phyloP scores from a whole-genome alignment of 2,113 vertebrate genomes.

The Grammomys dolichurus region DNA sequence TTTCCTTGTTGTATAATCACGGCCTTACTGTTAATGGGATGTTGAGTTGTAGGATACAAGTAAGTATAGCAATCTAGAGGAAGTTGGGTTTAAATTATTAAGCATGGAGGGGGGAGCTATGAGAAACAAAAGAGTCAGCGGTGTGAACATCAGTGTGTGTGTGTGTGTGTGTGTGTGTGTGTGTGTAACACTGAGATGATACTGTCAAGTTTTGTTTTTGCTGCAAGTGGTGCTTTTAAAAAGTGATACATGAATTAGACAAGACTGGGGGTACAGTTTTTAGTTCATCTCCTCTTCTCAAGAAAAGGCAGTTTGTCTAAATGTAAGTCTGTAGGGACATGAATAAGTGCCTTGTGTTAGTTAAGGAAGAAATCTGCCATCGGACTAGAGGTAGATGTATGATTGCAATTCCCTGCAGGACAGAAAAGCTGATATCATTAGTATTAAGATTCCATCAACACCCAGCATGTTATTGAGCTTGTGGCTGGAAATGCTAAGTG shows the following conservation, averaged over 20 bases:
- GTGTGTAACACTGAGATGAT: conserved; percentile 41
- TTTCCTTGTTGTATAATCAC: conserved; percentile 68
- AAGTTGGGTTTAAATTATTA: conserved; percentile 65
- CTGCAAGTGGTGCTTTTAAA: conserved; percentile 71
- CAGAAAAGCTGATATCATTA: conserved; percentile 77
- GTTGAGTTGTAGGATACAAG: background rate
- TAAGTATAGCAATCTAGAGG: conserved; percentile 28
- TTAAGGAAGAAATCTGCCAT: conserved; percentile 78
- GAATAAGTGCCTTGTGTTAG: conserved; percentile 71
- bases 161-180: background rate
- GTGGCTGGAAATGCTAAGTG: conserved; percentile 77
- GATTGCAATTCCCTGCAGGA: conserved; percentile 79
- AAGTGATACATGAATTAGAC: conserved; percentile 71
- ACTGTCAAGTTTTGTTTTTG: conserved; percentile 66
- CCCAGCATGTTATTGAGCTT: conserved; percentile 74
- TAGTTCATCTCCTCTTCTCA: conserved; percentile 48
- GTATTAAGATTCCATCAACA: conserved; percentile 84
- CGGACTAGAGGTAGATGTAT: conserved; percentile 70
- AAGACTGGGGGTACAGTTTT: conserved; percentile 65
- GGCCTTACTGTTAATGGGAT: conserved; percentile 64
- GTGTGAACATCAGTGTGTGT: conserved; percentile 37
- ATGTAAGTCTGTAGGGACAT: conserved; percentile 63
- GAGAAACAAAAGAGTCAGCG: conserved; percentile 64
- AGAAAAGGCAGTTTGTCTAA: conserved; percentile 68
- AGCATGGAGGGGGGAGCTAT: conserved; percentile 41